Conservation (phyloP, 2,797 vertebrate genomes). For the Peromyscus attwateri region DNA sequence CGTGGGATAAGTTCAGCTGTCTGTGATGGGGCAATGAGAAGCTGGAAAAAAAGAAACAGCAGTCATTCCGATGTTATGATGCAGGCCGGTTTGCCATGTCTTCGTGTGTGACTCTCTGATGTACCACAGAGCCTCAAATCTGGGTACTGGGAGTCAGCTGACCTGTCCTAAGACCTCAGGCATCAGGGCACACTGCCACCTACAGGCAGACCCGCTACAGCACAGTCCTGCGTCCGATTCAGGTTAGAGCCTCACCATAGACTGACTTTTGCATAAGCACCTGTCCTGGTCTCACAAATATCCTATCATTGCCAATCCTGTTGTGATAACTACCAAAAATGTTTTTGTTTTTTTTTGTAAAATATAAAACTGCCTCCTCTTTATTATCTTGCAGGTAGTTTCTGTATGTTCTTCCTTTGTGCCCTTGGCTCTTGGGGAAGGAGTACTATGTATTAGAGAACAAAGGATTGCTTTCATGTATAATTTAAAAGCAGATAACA, state of each 20-base stretch:
- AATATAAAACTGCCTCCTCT: not conserved
- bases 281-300: not conserved
- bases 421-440: not conserved
- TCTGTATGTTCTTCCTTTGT: not conserved
- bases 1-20: accelerated
- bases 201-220: not conserved
- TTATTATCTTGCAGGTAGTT: not conserved
- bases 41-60: too few relatives aligned
- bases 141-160: too few relatives aligned
- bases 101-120: not conserved
- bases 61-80: accelerated
- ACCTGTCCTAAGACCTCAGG: not conserved
- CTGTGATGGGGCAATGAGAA: not conserved
- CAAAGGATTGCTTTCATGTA: not conserved
- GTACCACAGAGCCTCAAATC: not conserved
- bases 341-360: too few relatives aligned
- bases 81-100: not conserved
- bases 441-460: not conserved
- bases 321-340: not conserved
- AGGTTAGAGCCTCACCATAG: not conserved
- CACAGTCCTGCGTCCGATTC: not conserved
- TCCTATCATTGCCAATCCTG: not conserved
- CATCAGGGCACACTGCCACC: too few relatives aligned
- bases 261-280: not conserved
- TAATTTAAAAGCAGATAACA: not conserved